Percentiles rank a stretch among this genome's conserved stretches.
phyloP scores from a whole-genome alignment of 2,888 invertebrate species.

The Philereme vetulata region DNA sequence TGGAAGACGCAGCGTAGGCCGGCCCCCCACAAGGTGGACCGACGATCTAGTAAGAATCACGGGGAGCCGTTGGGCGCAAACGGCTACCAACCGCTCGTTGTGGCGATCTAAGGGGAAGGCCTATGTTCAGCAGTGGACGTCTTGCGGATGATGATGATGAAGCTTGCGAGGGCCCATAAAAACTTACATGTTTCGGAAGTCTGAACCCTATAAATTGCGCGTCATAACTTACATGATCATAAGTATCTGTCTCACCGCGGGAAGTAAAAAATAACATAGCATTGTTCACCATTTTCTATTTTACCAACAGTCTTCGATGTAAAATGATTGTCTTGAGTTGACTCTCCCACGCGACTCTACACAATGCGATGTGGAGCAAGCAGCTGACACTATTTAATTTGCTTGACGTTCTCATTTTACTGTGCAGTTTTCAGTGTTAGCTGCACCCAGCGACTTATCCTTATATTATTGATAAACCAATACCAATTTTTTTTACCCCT shows the following conservation, averaged over 20 bases:
- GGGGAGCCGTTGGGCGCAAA: too few species aligned
- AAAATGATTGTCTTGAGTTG: conserved; percentile 52
- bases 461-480: too few species aligned
- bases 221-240: conserved; percentile 32
- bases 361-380: conserved; percentile 81
- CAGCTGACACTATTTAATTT: conserved; percentile 81
- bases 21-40: too few species aligned
- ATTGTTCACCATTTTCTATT: conserved; percentile 79
- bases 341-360: conserved; percentile 63
- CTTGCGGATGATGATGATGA: too few species aligned
- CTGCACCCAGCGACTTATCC: neutral
- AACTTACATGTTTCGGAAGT: too few species aligned
- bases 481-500: too few species aligned
- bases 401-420: conserved; percentile 63
- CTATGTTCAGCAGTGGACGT: too few species aligned
- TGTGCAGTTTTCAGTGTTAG: conserved; percentile 48
- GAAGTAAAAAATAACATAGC: conserved; percentile 63
- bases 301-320: conserved; percentile 56
- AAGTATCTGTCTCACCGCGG: conserved; percentile 46
- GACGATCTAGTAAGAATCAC: too few species aligned
- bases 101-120: too few species aligned
- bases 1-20: too few species aligned
- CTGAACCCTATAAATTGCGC: conserved; percentile 7
- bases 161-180: too few species aligned
- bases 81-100: too few species aligned